Base-by-base conservation (phyloP, 2,888 invertebrate genomes). In the Phanerotoma sp. region DNA sequence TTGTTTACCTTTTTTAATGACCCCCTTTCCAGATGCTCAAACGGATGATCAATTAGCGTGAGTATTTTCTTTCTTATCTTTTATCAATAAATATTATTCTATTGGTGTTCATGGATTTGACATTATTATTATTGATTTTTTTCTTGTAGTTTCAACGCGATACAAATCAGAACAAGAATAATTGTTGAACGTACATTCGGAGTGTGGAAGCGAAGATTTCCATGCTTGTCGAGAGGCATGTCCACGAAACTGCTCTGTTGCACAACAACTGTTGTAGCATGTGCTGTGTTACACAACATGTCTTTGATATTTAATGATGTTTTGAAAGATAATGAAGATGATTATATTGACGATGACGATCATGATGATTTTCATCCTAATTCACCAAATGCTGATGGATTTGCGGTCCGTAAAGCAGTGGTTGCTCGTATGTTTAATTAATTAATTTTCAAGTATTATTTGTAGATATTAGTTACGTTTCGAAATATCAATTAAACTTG, bases 281-380 rank as follows among this genome's bases (percentile, higher is more conserved):
- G 57, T 54, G 54, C 63, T 22, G 58, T 62, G 10, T 28, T 63
- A 28, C 57, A 62, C 20, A 63, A 64, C 45, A 13, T 62, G 20
- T 57, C 60, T 6, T 15, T 62, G 18, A 48, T 44, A 18, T 61
- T 56, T 13, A 56, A 52, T 18, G 57, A 62, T 32, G 42, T 48
- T 16, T 42, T 62, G 9, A 46, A 46, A 13, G 62, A 60, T 25
- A 60, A 57, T 9, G 61, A 62, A 37, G 56, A 56, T 21, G 9
- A 25, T 22, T 35, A 25, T 18, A 47, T 47, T 25, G 9, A 5
- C 9, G 25, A 25, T 25, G 25, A 25, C 9, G 25, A 25, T 25
- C 7, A 25, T 30, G 55, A 44, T 9, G 55, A 51, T 13, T 22
- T 33, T 15, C 20, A 20, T 35, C 35, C 30, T 11, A 37, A 45